A percentile compares a stretch with the other conserved stretches of the same genome.
Conservation (phyloP, 2,113 vertebrate species). For the Diphyllodes magnificus region DNA sequence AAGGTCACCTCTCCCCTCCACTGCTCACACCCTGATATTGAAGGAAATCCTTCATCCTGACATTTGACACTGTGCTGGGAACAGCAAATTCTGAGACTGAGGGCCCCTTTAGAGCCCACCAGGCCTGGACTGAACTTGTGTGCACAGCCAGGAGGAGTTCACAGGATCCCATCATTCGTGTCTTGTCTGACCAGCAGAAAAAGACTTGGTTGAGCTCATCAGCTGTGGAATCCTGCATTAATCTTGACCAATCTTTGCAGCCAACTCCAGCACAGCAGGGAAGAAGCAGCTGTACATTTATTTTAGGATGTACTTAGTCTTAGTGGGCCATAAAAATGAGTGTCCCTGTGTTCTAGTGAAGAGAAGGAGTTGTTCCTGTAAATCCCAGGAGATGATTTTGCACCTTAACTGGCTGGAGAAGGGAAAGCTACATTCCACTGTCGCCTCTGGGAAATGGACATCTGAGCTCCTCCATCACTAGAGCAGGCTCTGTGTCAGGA, state of each 20-base stretch:
- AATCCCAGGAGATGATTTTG: not conserved
- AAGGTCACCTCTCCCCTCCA: not conserved
- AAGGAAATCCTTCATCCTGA: not conserved
- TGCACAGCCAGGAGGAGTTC: not conserved
- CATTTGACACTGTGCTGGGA: not conserved
- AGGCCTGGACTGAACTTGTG: not conserved
- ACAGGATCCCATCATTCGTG: not conserved
- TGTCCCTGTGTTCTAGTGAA: not conserved
- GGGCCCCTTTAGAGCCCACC: not conserved
- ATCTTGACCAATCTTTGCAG: not conserved
- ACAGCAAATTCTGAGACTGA: not conserved
- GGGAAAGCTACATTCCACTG: not conserved
- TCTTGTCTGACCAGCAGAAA: not conserved
- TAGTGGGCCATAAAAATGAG: not conserved
- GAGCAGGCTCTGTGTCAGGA: not conserved
- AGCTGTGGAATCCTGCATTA: not conserved
- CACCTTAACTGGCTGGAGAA: not conserved
- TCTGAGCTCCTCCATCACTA: not conserved
- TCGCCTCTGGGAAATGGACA: rapidly evolving
- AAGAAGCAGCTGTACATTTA: not conserved
- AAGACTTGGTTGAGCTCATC: not conserved
- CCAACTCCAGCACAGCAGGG: not conserved
- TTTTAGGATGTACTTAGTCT: not conserved
- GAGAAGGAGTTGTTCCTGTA: not conserved
- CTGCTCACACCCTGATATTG: not conserved